Conservation (phyloP, 2,888 invertebrate species). For the Crossocerus cetratus region DNA sequence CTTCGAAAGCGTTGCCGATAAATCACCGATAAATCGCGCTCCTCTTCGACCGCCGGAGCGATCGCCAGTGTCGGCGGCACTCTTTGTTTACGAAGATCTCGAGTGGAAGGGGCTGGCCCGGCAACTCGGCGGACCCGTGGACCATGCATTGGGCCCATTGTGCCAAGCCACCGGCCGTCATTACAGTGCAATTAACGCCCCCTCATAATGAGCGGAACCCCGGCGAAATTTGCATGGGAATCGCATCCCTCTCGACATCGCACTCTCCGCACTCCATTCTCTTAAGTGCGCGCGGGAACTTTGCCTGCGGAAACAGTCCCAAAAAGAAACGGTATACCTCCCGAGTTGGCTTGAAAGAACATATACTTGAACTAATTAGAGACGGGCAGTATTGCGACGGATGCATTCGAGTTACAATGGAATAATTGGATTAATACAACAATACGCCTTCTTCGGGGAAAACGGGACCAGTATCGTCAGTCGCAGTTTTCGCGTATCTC, state of each 20-base stretch:
- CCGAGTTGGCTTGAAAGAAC: no score
- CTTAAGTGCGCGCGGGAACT: no score
- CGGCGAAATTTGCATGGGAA: slow-evolving; percentile 46
- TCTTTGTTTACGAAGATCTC: slow-evolving; percentile 44
- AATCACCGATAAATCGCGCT: slow-evolving; percentile 41
- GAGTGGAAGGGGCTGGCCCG: background rate
- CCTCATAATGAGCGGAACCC: slow-evolving; percentile 27
- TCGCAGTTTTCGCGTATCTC: background rate
- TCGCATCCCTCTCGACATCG: background rate
- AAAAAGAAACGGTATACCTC: no score
- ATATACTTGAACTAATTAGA: no score
- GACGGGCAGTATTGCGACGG: no score
- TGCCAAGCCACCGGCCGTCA: slow-evolving; percentile 30
- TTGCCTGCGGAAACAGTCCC: no score
- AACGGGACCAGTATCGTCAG: background rate
- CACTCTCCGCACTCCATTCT: no score
- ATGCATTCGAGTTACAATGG: no score
- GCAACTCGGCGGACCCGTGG: background rate
- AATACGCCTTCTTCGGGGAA: no score
- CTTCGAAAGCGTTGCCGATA: slow-evolving; percentile 52
- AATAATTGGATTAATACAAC: no score
- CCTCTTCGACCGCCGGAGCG: slow-evolving; percentile 24
- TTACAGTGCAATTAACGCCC: slow-evolving; percentile 49
- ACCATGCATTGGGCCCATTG: slow-evolving; percentile 38
- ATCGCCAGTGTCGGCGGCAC: slow-evolving; percentile 9